These are phyloP conservation scores for Drosophila neotestacea DNA, from an alignment of 2,888 invertebrate genomes.

Conservation along the genomic window DNA sequence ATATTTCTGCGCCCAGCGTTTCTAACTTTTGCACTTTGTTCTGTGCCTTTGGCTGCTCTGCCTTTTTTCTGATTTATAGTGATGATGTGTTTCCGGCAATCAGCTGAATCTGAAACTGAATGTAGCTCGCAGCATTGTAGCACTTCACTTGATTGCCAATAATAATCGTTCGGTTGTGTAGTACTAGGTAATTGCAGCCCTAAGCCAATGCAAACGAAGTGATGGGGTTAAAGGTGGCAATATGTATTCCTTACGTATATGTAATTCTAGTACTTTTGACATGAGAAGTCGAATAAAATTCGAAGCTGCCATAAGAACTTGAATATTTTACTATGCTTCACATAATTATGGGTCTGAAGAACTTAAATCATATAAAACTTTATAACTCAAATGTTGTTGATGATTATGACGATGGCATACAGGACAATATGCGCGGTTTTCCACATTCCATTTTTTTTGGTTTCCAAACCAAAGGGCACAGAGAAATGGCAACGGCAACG, in stretches of 20 bases:
- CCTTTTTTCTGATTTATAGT: constrained; percentile 45
- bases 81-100: constrained; percentile 50
- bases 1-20: neutral
- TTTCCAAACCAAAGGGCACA: constrained; percentile 38
- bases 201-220: constrained; percentile 17
- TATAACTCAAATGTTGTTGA: constrained; percentile 70
- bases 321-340: constrained; percentile 40
- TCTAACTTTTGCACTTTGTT: constrained; percentile 9
- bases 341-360: constrained; percentile 48
- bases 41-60: constrained; percentile 4
- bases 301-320: constrained; percentile 38
- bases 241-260: constrained; percentile 5
- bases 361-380: constrained; percentile 74
- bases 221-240: neutral
- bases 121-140: constrained; percentile 54
- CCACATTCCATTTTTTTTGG: constrained; percentile 12
- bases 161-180: constrained; percentile 54
- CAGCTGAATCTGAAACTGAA: constrained; percentile 33
- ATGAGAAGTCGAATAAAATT: constrained; percentile 21
- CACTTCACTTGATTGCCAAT: constrained; percentile 77
- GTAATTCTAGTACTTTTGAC: constrained; percentile 7
- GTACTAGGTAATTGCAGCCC: constrained; percentile 35
- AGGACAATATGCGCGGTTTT: constrained; percentile 59
- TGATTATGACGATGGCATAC: constrained; percentile 55
- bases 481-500: constrained; percentile 17